Evolutionary conservation across 2,888 invertebrate species (phyloP).

Genomic region (Polydrusus cervinus): DNA sequence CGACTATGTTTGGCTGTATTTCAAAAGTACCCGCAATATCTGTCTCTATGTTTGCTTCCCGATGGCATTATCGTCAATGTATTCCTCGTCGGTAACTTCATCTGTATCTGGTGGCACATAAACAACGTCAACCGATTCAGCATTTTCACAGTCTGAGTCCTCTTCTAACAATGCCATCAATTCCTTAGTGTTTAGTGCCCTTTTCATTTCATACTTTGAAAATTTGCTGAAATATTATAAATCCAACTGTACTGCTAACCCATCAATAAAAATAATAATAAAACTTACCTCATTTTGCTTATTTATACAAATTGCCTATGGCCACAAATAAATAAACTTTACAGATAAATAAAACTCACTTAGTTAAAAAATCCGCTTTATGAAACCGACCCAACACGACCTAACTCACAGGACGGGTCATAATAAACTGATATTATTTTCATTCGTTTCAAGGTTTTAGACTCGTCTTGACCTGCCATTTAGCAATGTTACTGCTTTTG

Average conservation of each 20-base stretch:
- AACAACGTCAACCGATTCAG: conserved; percentile 43
- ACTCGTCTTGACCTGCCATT: too few relatives aligned
- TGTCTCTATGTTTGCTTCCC: conserved; percentile 37
- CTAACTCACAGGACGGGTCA: too few relatives aligned
- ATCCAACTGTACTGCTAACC: not conserved
- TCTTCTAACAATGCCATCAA: conserved; percentile 20
- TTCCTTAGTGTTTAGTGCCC: conserved; percentile 29
- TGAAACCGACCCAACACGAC: too few relatives aligned
- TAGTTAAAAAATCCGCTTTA: too few relatives aligned
- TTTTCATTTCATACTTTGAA: conserved; percentile 43
- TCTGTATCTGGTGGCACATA: conserved; percentile 48
- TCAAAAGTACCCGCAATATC: conserved; percentile 47
- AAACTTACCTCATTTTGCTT: not conserved
- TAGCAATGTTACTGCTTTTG: too few relatives aligned
- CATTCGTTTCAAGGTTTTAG: too few relatives aligned
- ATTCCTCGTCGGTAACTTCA: conserved; percentile 44
- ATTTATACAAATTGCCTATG: not conserved
- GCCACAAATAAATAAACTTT: not conserved
- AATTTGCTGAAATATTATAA: conserved; percentile 36
- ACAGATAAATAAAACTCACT: not conserved
- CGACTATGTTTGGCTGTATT: conserved; percentile 31
- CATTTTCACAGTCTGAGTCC: conserved; percentile 26
- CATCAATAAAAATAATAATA: not conserved
- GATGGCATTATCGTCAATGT: conserved; percentile 40
- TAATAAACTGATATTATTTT: too few relatives aligned